These are phyloP conservation scores for Urocitellus parryii DNA, from an alignment of 2,113 vertebrate species.

Conservation along the genomic window DNA sequence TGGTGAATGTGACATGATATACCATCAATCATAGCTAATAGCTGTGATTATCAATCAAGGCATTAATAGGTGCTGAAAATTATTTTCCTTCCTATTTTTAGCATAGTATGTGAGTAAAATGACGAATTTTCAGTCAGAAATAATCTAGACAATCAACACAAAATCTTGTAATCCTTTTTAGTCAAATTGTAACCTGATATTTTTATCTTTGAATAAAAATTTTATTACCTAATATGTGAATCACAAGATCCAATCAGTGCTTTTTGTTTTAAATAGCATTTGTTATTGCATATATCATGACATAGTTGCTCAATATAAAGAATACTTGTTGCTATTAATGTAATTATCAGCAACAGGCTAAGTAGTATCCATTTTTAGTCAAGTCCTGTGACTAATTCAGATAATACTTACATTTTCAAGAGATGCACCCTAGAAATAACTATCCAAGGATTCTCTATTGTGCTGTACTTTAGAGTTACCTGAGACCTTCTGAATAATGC, in stretches of 20 bases:
- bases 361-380: background rate
- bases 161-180: background rate
- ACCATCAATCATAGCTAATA: background rate
- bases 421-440: background rate
- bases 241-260: background rate
- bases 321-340: background rate
- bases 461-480: background rate
- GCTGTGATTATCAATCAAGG: background rate
- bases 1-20: background rate
- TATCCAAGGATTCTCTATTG: background rate
- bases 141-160: background rate
- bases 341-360: background rate
- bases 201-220: constrained; percentile 5
- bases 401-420: background rate
- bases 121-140: background rate
- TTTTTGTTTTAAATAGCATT: too few relatives aligned
- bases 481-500: background rate
- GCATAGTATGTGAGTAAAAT: background rate
- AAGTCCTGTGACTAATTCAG: background rate
- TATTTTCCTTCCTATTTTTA: constrained; percentile 8
- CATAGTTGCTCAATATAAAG: background rate
- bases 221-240: constrained; percentile 2
- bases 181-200: constrained; percentile 10
- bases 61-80: background rate
- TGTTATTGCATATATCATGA: background rate